phyloP scores from a whole-genome alignment of 92 coral and sea anemone species.

The Zoanthus gigantus region DNA sequence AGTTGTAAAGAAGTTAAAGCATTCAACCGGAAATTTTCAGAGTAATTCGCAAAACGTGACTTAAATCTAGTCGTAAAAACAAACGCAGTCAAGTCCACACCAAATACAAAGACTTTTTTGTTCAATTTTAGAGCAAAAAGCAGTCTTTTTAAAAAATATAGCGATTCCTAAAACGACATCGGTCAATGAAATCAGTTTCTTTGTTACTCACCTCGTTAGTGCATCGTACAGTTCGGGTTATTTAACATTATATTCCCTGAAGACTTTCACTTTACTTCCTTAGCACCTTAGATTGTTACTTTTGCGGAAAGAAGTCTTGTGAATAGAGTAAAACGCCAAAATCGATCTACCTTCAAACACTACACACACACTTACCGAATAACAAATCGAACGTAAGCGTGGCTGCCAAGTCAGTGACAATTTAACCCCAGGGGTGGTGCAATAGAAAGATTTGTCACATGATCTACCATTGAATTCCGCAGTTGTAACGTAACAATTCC shows the following conservation, averaged over 20 bases:
- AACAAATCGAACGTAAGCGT: constrained; percentile 63
- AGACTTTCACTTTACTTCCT: background rate
- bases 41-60: constrained; percentile 1
- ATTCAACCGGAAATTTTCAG: constrained; percentile 21
- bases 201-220: constrained; percentile 13
- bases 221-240: constrained; percentile 24
- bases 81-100: background rate
- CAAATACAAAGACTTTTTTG: background rate
- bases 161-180: constrained; percentile 1
- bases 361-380: constrained; percentile 33
- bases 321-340: background rate
- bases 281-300: constrained; percentile 1
- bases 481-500: background rate
- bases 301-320: constrained; percentile 10
- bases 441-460: constrained; percentile 34
- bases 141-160: background rate
- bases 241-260: constrained; percentile 22
- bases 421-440: background rate
- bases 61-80: background rate
- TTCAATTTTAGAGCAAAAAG: constrained; percentile 11
- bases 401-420: constrained; percentile 57
- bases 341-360: constrained; percentile 42
- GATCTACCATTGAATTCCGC: background rate
- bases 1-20: background rate
- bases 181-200: background rate